Conservation (phyloP, 2,888 invertebrate species). For the Diogma glabrata region DNA sequence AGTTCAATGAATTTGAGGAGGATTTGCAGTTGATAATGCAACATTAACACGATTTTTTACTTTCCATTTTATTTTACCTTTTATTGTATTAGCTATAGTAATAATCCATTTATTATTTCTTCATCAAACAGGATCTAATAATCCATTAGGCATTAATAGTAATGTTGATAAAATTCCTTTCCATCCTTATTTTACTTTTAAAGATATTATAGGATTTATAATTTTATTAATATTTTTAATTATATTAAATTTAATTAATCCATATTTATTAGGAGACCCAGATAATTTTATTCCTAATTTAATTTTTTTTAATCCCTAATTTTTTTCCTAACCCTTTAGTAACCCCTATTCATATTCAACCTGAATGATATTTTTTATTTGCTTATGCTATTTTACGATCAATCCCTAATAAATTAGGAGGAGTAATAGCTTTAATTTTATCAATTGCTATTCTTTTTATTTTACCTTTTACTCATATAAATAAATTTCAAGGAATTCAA, state of each 20-base stretch:
- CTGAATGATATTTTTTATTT: conserved; percentile 77
- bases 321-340: conserved; percentile 33
- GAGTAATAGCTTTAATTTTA: conserved; percentile 41
- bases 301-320: too few species aligned
- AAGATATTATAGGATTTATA: conserved; percentile 51
- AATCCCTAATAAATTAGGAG: conserved; percentile 68
- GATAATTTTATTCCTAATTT: conserved; percentile 62
- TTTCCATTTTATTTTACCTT: conserved; percentile 61
- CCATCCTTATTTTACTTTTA: conserved; percentile 51
- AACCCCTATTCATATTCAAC: conserved; percentile 66
- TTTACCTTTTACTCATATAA: conserved; percentile 44
- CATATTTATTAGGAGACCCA: conserved; percentile 52
- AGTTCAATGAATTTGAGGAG: too few species aligned
- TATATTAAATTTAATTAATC: conserved; percentile 43
- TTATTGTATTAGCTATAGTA: conserved; percentile 48
- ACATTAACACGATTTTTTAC: conserved; percentile 68
- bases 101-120: conserved; percentile 53
- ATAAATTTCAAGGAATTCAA: conserved; percentile 45
- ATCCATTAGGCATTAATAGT: conserved; percentile 51
- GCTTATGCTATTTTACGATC: conserved; percentile 71
- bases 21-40: conserved; percentile 57
- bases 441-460: conserved; percentile 56
- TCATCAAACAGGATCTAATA: conserved; percentile 56
- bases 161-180: conserved; percentile 58
- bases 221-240: too few species aligned